A percentile compares a stretch with the other conserved stretches of the same genome.
Evolutionary conservation across 2,797 vertebrate species (phyloP).

Genomic region (Girardinus metallicus): DNA sequence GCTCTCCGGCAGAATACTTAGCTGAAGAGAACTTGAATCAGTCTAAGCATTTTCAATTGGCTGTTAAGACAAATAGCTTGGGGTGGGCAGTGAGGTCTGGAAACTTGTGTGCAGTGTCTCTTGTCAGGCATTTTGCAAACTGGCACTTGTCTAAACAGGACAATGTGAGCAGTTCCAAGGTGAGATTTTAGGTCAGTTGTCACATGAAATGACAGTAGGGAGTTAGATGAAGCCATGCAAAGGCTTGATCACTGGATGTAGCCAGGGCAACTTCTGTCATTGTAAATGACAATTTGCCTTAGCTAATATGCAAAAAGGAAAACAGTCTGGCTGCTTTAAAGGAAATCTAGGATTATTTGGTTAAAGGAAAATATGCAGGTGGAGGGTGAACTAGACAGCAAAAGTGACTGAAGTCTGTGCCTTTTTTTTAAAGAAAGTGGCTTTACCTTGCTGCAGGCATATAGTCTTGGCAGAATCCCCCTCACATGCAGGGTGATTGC

Average conservation of each 20-base stretch:
- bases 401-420: slow-evolving; percentile 1
- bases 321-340: background rate
- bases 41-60: slow-evolving; percentile 48
- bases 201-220: slow-evolving; percentile 67
- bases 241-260: slow-evolving; percentile 55
- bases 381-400: background rate
- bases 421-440: slow-evolving; percentile 1
- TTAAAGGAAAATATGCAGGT: background rate
- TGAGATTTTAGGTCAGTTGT: slow-evolving; percentile 77
- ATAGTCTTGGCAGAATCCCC: slow-evolving; percentile 19
- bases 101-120: slow-evolving; percentile 56
- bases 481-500: slow-evolving; percentile 26
- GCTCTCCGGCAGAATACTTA: slow-evolving; percentile 55
- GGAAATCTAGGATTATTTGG: background rate
- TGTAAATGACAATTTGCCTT: slow-evolving; percentile 59
- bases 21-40: slow-evolving; percentile 58
- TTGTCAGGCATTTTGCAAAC: slow-evolving; percentile 54
- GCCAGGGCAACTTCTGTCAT: slow-evolving; percentile 59
- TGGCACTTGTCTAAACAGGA: slow-evolving; percentile 70
- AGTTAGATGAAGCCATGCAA: slow-evolving; percentile 53
- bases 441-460: slow-evolving; percentile 26
- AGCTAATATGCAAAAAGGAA: background rate
- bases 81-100: slow-evolving; percentile 36
- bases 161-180: slow-evolving; percentile 70
- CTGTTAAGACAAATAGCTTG: slow-evolving; percentile 63